Base-by-base conservation (phyloP, 2,888 invertebrate species). In the Pristionchus japonicus region DNA sequence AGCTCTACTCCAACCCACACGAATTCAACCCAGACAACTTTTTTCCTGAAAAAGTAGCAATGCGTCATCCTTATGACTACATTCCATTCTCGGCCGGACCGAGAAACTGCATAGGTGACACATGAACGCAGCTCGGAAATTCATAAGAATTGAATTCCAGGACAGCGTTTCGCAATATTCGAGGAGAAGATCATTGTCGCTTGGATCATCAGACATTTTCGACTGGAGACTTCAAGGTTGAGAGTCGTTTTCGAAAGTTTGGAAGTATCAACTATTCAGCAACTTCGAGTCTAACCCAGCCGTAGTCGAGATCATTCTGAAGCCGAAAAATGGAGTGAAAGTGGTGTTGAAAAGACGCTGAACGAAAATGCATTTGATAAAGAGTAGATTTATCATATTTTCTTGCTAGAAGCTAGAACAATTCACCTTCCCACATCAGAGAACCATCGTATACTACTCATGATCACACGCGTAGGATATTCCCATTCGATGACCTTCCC, bases 151-250 rank as follows among this genome's bases (percentile, higher is more conserved):
- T 47, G 27, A 43, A 47, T n/a, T 52, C 34, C 31, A 86, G 70
- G 86, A 1, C 86, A 86, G 31, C 43, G 49, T 17, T 86, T 86
- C 23, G 86, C 86, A 31, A 49, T 86, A 47, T 70, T 47, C 49
- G 86, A 86, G n/a, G 86, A 86, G 70, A 86, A 86, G 49, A 49
- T 86, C 0, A 47, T 86, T n/a, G 70, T 70, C 34, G 47, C 86
- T 1, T 70, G 34, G 47, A 49, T 86, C 9, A 47, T 86, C 3
- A 61, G 70, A 13, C 0, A 52, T 17, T 86, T 49, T 31, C 40
- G 77, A 3, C 40, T 77, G 13, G 43, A 77, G 27, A 34, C 15
- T 27, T 43, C 77, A 13, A 77, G 47, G 77, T 77, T 0, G 0
- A 31, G 0, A 13, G n/a, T 37, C 3, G 37, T 20, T 11, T 9